These are phyloP conservation scores for Planiliza haematocheilus DNA, from an alignment of 2,113 vertebrate genomes.

Conservation along the genomic window DNA sequence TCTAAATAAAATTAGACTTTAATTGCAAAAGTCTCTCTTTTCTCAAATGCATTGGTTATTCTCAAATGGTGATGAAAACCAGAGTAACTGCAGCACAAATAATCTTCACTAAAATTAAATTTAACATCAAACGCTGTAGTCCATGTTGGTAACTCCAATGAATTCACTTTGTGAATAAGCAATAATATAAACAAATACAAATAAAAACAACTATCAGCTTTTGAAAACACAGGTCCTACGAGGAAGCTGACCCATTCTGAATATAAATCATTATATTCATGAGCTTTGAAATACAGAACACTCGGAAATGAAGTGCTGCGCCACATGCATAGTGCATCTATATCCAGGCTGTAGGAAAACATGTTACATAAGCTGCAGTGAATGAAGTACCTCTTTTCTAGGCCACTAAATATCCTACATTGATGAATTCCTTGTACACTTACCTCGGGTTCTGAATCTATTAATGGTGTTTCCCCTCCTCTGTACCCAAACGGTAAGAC, in stretches of 20 bases:
- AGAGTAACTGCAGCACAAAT: background rate
- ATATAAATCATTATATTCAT: background rate
- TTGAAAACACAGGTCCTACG: too few species aligned
- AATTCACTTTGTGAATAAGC: background rate
- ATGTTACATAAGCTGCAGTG: conserved; percentile 59
- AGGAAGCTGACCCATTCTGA: background rate
- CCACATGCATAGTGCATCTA: background rate
- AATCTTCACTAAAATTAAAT: too few species aligned
- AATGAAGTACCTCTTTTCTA: conserved; percentile 30
- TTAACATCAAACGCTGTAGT: too few species aligned
- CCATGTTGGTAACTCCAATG: too few species aligned
- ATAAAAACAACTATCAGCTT: too few species aligned
- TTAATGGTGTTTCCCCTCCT: conserved; percentile 11
- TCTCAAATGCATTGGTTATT: too few species aligned
- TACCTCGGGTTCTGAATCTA: conserved; percentile 56
- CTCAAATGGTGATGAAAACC: background rate
- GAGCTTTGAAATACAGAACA: background rate
- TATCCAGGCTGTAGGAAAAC: conserved; percentile 41
- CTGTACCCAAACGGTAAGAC: background rate
- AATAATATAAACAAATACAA: too few species aligned
- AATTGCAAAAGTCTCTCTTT: background rate
- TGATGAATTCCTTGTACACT: conserved; percentile 44
- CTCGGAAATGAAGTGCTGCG: conserved; percentile 1
- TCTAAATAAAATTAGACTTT: background rate
- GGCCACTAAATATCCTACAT: conserved; percentile 16